Conservation (phyloP, 2,797 vertebrate genomes). For the Brachyalestes nurse region DNA sequence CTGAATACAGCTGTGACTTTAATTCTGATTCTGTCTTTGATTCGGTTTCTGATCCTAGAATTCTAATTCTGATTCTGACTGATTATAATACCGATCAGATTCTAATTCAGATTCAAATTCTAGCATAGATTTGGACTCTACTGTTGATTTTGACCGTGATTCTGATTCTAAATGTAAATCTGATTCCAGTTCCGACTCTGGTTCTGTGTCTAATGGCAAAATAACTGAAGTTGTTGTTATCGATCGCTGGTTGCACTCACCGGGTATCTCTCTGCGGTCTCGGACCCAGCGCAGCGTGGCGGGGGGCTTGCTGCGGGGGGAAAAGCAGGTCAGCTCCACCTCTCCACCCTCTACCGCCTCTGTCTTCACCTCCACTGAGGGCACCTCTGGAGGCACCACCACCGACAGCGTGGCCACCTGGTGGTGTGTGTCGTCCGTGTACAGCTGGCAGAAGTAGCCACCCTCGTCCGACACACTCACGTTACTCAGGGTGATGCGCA, state of each 20-base stretch:
- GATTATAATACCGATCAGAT: not conserved
- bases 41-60: not conserved
- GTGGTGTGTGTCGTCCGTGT: conserved; percentile 90
- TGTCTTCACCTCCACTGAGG: conserved; percentile 86
- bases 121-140: not conserved
- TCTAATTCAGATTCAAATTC: not conserved
- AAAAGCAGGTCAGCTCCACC: conserved; percentile 85
- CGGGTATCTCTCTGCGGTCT: conserved; percentile 86
- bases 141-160: not conserved
- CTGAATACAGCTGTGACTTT: not conserved
- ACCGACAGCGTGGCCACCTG: conserved; percentile 88
- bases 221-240: no score
- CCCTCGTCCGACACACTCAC: conserved; percentile 90
- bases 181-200: not conserved
- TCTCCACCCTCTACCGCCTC: conserved; percentile 89
- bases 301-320: conserved; percentile 85
- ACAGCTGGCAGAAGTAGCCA: conserved; percentile 94
- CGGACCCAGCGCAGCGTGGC: conserved; percentile 86
- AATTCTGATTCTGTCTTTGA: not conserved
- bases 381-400: conserved; percentile 86
- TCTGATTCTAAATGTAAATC: not conserved
- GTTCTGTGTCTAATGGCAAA: not conserved
- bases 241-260: conserved; percentile 62
- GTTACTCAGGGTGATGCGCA: conserved; percentile 86
- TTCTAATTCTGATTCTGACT: not conserved